phyloP scores from a whole-genome alignment of 35 echinoderm and acorn worm genomes.

The Ophiothrix spiculata region DNA sequence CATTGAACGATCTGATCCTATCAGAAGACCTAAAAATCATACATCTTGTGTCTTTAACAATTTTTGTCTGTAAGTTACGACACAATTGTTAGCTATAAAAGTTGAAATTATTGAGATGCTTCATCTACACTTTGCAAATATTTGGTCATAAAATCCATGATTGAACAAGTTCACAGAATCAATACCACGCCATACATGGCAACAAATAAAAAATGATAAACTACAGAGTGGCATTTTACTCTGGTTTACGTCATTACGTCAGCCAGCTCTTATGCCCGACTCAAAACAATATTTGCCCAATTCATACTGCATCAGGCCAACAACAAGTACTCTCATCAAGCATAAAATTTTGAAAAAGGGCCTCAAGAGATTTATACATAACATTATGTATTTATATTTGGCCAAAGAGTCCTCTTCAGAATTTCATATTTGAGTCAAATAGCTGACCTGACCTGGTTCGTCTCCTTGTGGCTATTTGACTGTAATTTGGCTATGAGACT shows the following conservation, averaged over 20 bases:
- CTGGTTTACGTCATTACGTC: slow-evolving; percentile 7
- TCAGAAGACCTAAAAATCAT: no score
- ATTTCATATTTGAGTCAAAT: slow-evolving; percentile 13
- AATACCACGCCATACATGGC: no score
- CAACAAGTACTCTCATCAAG: not conserved
- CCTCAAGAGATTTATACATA: not conserved
- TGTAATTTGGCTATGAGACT: not conserved
- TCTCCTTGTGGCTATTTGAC: not conserved
- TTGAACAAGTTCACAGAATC: no score
- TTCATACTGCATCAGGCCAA: not conserved
- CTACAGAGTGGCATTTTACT: no score
- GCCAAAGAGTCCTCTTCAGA: slow-evolving; percentile 3
- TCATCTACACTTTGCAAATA: no score
- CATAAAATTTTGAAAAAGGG: not conserved
- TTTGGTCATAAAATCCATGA: no score
- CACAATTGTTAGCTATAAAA: no score
- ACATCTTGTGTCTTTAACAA: no score
- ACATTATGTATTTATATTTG: slow-evolving; percentile 10
- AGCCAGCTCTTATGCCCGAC: not conserved
- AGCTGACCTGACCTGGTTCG: not conserved
- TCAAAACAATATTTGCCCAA: not conserved
- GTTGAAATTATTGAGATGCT: no score
- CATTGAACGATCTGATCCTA: no score
- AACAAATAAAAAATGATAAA: no score
- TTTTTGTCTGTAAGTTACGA: no score